Conservation (phyloP, 2,113 vertebrate genomes). For the Malurus alboscapulatus region DNA sequence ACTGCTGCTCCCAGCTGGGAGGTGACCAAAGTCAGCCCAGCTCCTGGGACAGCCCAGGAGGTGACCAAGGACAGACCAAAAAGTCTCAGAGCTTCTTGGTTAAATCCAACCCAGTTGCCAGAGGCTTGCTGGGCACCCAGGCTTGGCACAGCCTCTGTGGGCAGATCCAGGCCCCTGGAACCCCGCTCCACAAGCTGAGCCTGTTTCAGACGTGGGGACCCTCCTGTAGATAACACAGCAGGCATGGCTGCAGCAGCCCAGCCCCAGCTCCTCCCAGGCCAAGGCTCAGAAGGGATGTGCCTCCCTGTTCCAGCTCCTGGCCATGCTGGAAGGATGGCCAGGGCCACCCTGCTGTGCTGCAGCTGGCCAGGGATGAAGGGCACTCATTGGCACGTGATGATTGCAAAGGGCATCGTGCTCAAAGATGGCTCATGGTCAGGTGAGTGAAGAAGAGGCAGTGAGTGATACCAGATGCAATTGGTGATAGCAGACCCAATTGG, state of each 20-base stretch:
- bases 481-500: background rate
- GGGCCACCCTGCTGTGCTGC: background rate
- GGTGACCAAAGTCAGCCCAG: background rate
- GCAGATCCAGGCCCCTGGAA: background rate
- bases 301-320: background rate
- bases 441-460: background rate
- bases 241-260: background rate
- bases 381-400: rapidly evolving
- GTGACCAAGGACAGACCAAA: background rate
- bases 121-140: background rate
- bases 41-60: background rate
- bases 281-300: background rate
- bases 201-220: background rate
- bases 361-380: background rate
- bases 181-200: background rate
- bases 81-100: rapidly evolving
- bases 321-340: rapidly evolving
- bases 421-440: background rate
- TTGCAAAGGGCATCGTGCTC: background rate
- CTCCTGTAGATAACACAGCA: background rate
- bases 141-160: background rate
- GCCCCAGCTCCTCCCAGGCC: background rate
- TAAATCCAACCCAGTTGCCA: too few relatives aligned
- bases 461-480: too few relatives aligned
- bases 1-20: background rate